phyloP scores from a whole-genome alignment of 2,113 vertebrate species.

The Thermophis baileyi region DNA sequence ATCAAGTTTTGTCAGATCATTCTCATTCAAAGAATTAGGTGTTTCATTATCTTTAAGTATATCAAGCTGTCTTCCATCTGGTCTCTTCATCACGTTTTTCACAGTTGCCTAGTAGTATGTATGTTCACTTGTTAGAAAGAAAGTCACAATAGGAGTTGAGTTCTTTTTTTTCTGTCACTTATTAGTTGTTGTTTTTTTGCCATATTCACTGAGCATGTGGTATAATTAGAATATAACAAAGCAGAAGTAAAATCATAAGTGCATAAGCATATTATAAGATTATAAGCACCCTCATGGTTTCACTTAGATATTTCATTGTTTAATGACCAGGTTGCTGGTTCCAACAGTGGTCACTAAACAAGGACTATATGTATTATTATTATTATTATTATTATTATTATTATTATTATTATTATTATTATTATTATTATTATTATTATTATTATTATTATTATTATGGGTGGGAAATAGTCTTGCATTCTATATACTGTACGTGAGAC shows the following conservation, averaged over 20 bases:
- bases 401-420: no score
- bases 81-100: not conserved
- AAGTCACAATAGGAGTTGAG: not conserved
- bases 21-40: not conserved
- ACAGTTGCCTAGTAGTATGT: not conserved
- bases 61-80: not conserved
- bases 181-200: not conserved
- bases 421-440: no score
- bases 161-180: not conserved
- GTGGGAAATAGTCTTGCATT: no score
- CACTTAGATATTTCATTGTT: not conserved
- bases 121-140: not conserved
- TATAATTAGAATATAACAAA: not conserved
- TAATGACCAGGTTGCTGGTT: not conserved
- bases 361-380: not conserved
- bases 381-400: no score
- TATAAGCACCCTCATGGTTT: not conserved
- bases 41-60: not conserved
- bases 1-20: not conserved
- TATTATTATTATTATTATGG: no score
- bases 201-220: not conserved
- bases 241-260: not conserved
- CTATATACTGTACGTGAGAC: no score
- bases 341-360: not conserved
- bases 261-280: not conserved